phyloP scores from a whole-genome alignment of 2,797 vertebrate species.

The Florisuga fusca region DNA sequence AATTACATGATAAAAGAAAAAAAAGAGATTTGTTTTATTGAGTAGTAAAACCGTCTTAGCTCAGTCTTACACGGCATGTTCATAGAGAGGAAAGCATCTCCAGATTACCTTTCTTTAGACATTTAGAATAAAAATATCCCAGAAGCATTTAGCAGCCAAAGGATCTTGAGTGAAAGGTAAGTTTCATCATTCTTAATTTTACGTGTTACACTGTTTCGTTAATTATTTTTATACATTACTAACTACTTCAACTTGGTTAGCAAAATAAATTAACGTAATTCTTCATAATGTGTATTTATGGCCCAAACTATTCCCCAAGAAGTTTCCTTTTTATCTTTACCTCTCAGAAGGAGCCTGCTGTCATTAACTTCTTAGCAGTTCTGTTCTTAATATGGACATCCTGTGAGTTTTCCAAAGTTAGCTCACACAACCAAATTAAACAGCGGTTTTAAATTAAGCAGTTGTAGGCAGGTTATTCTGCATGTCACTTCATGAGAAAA shows the following conservation, averaged over 20 bases:
- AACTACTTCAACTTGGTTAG: neutral
- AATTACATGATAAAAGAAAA: neutral
- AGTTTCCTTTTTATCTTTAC: neutral
- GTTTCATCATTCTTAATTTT: neutral
- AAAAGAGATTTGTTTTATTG: neutral
- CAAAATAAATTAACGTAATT: neutral
- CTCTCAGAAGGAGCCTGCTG: neutral
- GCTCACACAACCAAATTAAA: neutral
- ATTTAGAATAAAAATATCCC: neutral
- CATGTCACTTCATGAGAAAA: neutral
- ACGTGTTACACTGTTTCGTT: neutral
- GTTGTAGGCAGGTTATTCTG: neutral
- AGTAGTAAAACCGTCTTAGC: neutral
- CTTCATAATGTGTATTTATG: neutral
- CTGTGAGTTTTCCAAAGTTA: neutral
- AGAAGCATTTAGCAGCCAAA: neutral
- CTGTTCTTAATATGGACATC: neutral
- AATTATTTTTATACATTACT: neutral
- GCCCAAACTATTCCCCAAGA: neutral
- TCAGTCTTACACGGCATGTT: neutral
- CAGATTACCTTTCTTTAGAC: neutral
- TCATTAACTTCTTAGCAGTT: neutral
- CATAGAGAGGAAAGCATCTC: neutral
- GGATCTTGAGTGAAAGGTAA: neutral
- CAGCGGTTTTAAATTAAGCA: neutral